phyloP scores from a whole-genome alignment of 1,140 invertebrate species.

The Saxidomus purpurata region DNA sequence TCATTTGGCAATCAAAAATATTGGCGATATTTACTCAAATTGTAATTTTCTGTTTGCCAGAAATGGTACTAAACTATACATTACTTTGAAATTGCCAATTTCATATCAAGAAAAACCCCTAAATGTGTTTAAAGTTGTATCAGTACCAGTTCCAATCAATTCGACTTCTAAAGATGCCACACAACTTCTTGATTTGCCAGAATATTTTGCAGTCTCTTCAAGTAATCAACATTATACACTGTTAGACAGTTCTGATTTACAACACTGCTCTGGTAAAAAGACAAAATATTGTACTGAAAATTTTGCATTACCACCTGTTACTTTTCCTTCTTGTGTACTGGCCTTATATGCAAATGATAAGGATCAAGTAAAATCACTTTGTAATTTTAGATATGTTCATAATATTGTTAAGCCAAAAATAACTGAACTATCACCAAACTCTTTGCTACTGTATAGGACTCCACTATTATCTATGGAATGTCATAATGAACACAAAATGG shows the following conservation, averaged over 20 bases:
- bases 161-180: conserved; percentile 51
- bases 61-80: conserved; percentile 19
- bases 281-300: conserved; percentile 25
- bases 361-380: background rate
- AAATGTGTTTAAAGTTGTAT: background rate
- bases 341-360: conserved; percentile 63
- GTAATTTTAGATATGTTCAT: conserved; percentile 62
- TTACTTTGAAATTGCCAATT: conserved; percentile 21
- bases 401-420: conserved; percentile 47
- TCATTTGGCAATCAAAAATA: background rate
- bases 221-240: conserved; percentile 40
- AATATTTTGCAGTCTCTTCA: conserved; percentile 11
- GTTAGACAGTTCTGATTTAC: conserved; percentile 2
- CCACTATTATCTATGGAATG: conserved; percentile 59
- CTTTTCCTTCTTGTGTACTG: conserved; percentile 41
- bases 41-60: conserved; percentile 36
- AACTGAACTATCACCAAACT: conserved; percentile 48
- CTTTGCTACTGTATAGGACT: conserved; percentile 45
- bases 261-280: conserved; percentile 16
- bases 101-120: conserved; percentile 27
- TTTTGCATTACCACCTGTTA: conserved; percentile 47
- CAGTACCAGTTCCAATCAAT: conserved; percentile 54
- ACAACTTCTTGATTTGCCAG: conserved; percentile 35
- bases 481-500: conserved; percentile 36
- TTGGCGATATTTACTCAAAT: background rate